phyloP scores from a whole-genome alignment of 2,888 invertebrate genomes.

The Drosophila sordidapex region DNA sequence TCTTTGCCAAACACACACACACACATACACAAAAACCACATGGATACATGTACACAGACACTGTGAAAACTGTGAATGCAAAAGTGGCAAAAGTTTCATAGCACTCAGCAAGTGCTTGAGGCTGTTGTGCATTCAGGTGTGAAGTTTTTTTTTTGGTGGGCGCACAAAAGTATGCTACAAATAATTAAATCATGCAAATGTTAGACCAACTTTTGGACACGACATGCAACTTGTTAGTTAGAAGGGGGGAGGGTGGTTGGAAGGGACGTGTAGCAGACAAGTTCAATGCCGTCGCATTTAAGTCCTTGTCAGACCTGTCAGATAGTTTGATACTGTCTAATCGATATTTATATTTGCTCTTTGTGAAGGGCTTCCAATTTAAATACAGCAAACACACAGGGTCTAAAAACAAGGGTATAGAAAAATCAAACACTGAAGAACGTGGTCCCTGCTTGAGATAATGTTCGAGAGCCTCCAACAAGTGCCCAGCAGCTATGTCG shows the following conservation, averaged over 20 bases:
- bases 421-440: slow-evolving; percentile 16
- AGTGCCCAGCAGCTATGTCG: slow-evolving; percentile 40
- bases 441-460: slow-evolving; percentile 24
- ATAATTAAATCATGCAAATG: slow-evolving; percentile 79
- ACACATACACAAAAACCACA: neutral
- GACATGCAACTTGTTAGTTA: slow-evolving; percentile 35
- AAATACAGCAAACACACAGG: slow-evolving; percentile 27
- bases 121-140: slow-evolving; percentile 71
- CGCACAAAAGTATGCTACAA: slow-evolving; percentile 76
- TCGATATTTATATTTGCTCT: slow-evolving; percentile 71
- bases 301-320: slow-evolving; percentile 70
- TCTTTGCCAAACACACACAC: slow-evolving; percentile 19
- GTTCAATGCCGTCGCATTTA: slow-evolving; percentile 67
- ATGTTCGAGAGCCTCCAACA: slow-evolving; percentile 6
- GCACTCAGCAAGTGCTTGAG: slow-evolving; percentile 50
- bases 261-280: slow-evolving; percentile 41
- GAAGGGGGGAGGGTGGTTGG: neutral
- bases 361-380: slow-evolving; percentile 35
- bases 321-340: slow-evolving; percentile 68
- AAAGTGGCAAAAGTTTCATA: slow-evolving; percentile 66
- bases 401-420: slow-evolving; percentile 2
- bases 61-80: slow-evolving; percentile 47
- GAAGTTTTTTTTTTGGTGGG: slow-evolving; percentile 67
- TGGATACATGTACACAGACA: slow-evolving; percentile 4
- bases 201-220: slow-evolving; percentile 54